A percentile compares a stretch with the other conserved stretches of the same genome.
These are phyloP conservation scores for Catamblyrhynchus diadema DNA, from an alignment of 2,797 vertebrate species.

Conservation along the genomic window DNA sequence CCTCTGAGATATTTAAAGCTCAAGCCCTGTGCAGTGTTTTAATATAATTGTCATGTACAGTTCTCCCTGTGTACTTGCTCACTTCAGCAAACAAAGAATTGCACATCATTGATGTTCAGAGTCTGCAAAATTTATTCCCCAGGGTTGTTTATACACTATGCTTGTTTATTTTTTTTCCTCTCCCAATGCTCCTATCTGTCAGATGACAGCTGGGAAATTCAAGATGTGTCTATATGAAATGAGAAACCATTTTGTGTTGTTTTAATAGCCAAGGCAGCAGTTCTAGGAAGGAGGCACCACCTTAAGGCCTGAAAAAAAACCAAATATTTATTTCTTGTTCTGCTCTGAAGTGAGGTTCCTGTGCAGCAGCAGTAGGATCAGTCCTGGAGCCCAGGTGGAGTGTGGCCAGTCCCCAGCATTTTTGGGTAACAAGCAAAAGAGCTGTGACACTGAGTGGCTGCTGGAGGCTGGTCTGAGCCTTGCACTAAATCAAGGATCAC, in stretches of 20 bases:
- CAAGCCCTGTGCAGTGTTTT: background rate
- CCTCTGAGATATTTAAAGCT: slow-evolving; percentile 16
- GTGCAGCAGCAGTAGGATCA: background rate
- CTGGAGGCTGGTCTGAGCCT: background rate
- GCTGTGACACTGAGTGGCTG: background rate
- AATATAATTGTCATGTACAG: slow-evolving; percentile 18
- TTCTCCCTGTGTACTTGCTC: slow-evolving; percentile 1
- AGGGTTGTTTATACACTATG: slow-evolving; percentile 1
- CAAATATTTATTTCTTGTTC: background rate
- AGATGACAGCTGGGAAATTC: slow-evolving; percentile 41
- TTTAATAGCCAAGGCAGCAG: background rate
- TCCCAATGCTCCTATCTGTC: slow-evolving; percentile 11
- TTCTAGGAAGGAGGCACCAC: background rate
- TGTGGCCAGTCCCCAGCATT: background rate
- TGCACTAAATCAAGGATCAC: background rate
- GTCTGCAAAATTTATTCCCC: slow-evolving; percentile 23
- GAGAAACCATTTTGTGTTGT: background rate
- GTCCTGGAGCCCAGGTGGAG: background rate
- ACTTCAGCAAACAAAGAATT: slow-evolving; percentile 49
- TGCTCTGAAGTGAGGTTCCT: background rate
- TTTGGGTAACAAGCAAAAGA: rapidly evolving
- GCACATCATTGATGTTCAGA: background rate
- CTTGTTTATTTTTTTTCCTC: background rate
- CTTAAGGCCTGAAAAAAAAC: background rate
- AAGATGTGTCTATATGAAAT: background rate